phyloP scores from a whole-genome alignment of 2,113 vertebrate genomes.

The Cryptomyrus ogoouensis region DNA sequence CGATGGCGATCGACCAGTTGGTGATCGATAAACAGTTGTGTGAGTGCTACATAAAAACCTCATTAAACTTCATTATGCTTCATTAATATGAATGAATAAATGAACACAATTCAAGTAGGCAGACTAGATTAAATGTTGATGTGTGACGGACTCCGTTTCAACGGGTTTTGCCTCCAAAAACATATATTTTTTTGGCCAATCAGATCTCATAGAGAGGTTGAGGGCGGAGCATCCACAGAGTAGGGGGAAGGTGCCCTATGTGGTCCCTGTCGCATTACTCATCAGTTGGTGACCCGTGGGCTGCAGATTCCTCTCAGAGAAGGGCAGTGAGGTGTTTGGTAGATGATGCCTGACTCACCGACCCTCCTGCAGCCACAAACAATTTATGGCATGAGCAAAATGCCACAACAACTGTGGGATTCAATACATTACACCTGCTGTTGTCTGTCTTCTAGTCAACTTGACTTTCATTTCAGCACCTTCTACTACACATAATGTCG shows the following conservation, averaged over 20 bases:
- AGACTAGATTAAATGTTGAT: neutral
- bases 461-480: neutral
- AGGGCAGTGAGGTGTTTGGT: neutral
- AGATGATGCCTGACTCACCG: neutral
- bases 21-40: neutral
- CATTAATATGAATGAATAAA: neutral
- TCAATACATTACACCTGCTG: neutral
- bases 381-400: conserved; percentile 3
- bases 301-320: neutral
- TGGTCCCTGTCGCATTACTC: neutral
- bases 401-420: neutral
- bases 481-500: neutral
- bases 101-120: neutral
- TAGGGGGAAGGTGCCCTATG: neutral
- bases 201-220: neutral
- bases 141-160: neutral
- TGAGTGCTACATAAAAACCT: neutral
- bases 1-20: neutral
- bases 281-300: neutral
- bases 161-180: neutral
- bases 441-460: neutral
- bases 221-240: neutral
- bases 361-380: neutral
- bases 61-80: neutral
- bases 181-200: neutral